Percentiles rank a stretch among this genome's conserved stretches.
These are phyloP conservation scores for Callimorpha dominula DNA, from an alignment of 2,888 invertebrate species.

Conservation along the genomic window DNA sequence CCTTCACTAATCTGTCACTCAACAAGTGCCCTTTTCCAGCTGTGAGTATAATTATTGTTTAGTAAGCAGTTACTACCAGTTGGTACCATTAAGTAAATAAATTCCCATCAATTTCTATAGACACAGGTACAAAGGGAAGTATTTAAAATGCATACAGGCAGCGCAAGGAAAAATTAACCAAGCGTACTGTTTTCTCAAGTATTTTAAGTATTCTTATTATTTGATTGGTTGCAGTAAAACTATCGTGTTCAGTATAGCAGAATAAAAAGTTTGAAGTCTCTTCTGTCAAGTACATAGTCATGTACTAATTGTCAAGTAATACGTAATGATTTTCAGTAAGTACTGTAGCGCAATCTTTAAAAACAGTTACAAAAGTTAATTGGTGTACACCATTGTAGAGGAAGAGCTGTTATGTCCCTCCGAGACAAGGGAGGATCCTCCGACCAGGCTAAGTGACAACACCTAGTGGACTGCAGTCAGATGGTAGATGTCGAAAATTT, in stretches of 20 bases:
- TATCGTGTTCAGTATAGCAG: not conserved
- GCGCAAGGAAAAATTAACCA: too few relatives aligned
- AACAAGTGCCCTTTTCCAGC: conserved; percentile 45
- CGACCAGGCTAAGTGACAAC: too few relatives aligned
- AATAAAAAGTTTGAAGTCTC: not conserved
- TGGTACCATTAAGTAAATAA: not conserved
- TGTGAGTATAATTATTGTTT: conserved; percentile 42
- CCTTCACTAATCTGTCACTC: conserved; percentile 45
- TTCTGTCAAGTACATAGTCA: not conserved
- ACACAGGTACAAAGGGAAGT: too few relatives aligned
- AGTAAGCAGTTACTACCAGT: not conserved
- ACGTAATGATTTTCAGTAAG: conserved; percentile 4
- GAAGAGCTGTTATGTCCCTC: not conserved
- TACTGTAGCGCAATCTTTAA: not conserved
- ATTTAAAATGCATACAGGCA: too few relatives aligned
- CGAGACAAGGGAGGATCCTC: too few relatives aligned
- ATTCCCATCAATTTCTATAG: too few relatives aligned
- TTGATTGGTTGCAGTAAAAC: not conserved
- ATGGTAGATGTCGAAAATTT: not conserved
- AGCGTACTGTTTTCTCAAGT: too few relatives aligned
- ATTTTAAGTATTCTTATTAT: not conserved
- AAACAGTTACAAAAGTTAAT: not conserved
- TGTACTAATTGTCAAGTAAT: not conserved
- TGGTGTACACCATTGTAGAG: not conserved
- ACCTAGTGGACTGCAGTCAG: too few relatives aligned